These are phyloP conservation scores for Saccostrea echinata DNA, from an alignment of 1,140 invertebrate genomes.

Conservation along the genomic window DNA sequence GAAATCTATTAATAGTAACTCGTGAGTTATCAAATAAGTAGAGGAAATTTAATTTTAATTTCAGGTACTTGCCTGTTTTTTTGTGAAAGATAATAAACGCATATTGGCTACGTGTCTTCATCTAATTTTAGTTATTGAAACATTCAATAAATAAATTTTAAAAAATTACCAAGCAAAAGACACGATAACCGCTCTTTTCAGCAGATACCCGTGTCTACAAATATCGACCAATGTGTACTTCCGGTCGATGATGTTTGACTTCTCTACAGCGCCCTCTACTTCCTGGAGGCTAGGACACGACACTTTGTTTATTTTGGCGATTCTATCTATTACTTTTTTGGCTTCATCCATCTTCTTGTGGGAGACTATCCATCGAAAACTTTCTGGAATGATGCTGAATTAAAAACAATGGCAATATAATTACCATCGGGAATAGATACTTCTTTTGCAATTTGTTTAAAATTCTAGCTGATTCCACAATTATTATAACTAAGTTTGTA, in stretches of 20 bases:
- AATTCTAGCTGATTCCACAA: too few relatives aligned
- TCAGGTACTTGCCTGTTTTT: too few relatives aligned
- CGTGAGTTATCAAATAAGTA: too few relatives aligned
- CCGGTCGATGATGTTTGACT: background rate
- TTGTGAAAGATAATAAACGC: too few relatives aligned
- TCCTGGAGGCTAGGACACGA: conserved; percentile 34
- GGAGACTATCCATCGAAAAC: conserved; percentile 69
- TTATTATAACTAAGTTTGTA: too few relatives aligned
- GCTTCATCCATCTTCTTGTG: conserved; percentile 67
- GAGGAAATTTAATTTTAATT: too few relatives aligned
- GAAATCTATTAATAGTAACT: too few relatives aligned
- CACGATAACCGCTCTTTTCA: background rate
- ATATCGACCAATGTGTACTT: conserved; percentile 1
- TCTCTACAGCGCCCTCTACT: conserved; percentile 1
- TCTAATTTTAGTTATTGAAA: too few relatives aligned
- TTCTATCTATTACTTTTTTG: conserved; percentile 58
- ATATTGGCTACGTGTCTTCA: too few relatives aligned
- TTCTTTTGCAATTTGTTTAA: too few relatives aligned
- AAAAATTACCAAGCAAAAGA: background rate
- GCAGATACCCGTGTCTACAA: background rate
- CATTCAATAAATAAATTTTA: background rate
- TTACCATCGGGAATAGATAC: too few relatives aligned
- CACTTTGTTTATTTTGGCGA: conserved; percentile 65
- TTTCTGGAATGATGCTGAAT: conserved; percentile 70
- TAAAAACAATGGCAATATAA: background rate